Conservation (phyloP, 2,113 vertebrate genomes). For the Numenius arquata region DNA sequence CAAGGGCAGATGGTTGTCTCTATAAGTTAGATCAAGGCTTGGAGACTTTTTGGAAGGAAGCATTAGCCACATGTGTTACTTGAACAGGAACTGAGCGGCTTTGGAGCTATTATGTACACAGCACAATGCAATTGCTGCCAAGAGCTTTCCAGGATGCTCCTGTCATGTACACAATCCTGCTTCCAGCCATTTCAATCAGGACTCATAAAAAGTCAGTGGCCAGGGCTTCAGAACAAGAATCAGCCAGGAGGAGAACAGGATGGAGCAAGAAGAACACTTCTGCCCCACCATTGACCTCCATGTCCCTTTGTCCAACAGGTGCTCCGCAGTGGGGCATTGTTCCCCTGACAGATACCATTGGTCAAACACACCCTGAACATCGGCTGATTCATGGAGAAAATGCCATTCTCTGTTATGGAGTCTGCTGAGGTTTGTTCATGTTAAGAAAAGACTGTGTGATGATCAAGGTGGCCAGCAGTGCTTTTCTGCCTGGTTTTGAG, state of each 20-base stretch:
- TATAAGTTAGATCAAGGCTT: not conserved
- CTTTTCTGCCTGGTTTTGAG: not conserved
- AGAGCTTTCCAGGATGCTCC: not conserved
- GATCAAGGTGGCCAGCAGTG: not conserved
- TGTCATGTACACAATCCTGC: not conserved
- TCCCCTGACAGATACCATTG: not conserved
- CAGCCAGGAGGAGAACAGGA: not conserved
- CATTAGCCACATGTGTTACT: not conserved
- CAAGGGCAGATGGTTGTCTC: not conserved
- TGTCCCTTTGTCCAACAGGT: not conserved
- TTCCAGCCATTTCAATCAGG: not conserved
- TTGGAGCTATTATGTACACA: not conserved
- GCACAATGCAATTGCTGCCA: not conserved
- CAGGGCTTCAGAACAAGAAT: not conserved
- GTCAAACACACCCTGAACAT: not conserved
- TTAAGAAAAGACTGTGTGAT: not conserved
- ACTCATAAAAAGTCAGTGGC: not conserved
- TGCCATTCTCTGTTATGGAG: not conserved
- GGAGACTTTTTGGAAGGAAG: not conserved
- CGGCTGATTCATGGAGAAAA: not conserved
- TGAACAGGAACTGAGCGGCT: not conserved
- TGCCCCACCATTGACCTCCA: not conserved
- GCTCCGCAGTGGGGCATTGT: not conserved
- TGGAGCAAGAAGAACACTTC: not conserved
- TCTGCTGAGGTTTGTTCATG: accelerated